These are phyloP conservation scores for Paralvinella palmiformis DNA, from an alignment of 1,140 invertebrate genomes.

Conservation along the genomic window DNA sequence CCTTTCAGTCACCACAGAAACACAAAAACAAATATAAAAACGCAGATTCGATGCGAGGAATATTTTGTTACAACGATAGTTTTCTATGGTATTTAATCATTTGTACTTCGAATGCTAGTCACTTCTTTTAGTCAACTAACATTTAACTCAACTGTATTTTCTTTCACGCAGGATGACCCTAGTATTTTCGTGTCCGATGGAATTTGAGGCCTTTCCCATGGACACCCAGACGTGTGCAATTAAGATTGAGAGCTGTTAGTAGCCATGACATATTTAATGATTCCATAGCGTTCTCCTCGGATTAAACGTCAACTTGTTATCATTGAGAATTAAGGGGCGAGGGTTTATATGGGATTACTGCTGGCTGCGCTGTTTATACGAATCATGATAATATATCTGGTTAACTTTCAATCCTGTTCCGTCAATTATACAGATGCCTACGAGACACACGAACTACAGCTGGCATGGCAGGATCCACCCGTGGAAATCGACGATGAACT, in stretches of 20 bases:
- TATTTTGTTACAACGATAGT: no score
- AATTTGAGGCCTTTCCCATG: slow-evolving; percentile 19
- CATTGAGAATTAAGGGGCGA: background rate
- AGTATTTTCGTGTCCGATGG: slow-evolving; percentile 19
- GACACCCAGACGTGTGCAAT: slow-evolving; percentile 19
- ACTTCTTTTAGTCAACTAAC: no score
- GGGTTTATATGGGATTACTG: background rate
- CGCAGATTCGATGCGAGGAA: no score
- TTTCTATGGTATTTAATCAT: no score
- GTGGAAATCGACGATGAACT: background rate
- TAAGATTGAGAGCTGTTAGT: slow-evolving; percentile 19
- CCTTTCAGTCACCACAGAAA: no score
- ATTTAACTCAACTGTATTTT: no score
- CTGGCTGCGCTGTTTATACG: background rate
- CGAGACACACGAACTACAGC: background rate
- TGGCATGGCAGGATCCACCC: background rate
- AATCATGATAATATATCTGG: background rate
- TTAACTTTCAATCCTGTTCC: no score
- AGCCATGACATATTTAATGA: background rate
- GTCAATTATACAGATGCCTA: background rate
- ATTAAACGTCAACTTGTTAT: background rate
- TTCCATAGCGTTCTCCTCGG: background rate
- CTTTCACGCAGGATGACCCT: slow-evolving; percentile 16
- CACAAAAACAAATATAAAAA: no score
- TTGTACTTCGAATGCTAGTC: no score